Conservation (phyloP, 2,113 vertebrate genomes). For the Urocitellus parryii region DNA sequence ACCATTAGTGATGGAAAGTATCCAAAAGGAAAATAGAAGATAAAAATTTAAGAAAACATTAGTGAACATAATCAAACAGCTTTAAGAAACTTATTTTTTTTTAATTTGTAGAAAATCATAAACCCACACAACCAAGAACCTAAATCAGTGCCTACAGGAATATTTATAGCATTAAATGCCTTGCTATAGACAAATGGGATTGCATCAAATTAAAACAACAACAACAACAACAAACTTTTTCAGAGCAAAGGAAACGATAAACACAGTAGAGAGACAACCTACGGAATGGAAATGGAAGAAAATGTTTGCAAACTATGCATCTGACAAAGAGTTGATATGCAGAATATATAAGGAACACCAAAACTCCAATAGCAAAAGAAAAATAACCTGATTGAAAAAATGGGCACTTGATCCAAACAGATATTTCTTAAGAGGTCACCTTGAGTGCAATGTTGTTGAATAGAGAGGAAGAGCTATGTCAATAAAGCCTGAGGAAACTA, state of each 20-base stretch:
- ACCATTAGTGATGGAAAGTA: not conserved
- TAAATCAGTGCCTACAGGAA: not conserved
- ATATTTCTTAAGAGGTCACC: not conserved
- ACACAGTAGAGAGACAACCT: not conserved
- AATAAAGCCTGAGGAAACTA: not conserved
- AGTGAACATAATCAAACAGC: not conserved
- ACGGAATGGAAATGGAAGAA: not conserved
- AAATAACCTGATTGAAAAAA: not conserved
- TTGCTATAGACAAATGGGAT: not conserved
- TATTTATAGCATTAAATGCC: not conserved
- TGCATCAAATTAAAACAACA: not conserved
- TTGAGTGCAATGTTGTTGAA: not conserved
- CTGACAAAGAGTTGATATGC: not conserved
- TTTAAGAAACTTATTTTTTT: slow-evolving; percentile 25
- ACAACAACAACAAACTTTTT: not conserved
- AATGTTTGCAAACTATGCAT: not conserved
- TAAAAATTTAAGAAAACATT: not conserved
- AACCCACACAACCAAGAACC: not conserved
- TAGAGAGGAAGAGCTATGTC: not conserved
- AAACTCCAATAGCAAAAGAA: not conserved
- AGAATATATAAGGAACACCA: not conserved
- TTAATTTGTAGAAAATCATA: slow-evolving; percentile 6
- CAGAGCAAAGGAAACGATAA: not conserved
- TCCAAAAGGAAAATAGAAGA: not conserved
- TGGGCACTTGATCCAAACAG: not conserved